Conservation (phyloP, 2,113 vertebrate genomes). For the Pipra filicauda region DNA sequence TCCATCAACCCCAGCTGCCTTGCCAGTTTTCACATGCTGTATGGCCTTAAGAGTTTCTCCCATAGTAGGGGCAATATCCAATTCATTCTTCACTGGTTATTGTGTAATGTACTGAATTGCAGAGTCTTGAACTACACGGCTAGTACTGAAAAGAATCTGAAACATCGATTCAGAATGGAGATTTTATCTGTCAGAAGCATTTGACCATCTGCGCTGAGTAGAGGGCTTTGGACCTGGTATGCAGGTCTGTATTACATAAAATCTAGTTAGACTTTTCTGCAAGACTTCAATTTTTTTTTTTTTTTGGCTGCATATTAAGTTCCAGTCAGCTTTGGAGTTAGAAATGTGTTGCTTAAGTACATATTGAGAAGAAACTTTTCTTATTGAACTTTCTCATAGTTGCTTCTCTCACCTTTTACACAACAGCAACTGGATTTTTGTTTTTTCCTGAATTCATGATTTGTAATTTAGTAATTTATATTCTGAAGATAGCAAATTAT, state of each 20-base stretch:
- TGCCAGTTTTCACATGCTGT: no score
- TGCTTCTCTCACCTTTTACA: neutral
- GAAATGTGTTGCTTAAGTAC: neutral
- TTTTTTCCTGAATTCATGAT: neutral
- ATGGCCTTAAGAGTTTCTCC: no score
- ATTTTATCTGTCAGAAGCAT: no score
- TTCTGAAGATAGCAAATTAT: neutral
- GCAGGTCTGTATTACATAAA: neutral
- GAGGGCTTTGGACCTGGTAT: no score
- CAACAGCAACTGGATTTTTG: neutral
- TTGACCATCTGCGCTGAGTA: no score
- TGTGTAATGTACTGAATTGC: no score
- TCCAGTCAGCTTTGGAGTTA: neutral
- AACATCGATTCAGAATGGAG: no score
- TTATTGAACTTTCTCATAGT: neutral
- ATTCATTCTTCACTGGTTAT: no score
- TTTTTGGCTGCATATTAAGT: neutral
- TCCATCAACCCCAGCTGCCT: no score
- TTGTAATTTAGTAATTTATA: neutral
- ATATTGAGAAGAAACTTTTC: neutral
- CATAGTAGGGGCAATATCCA: no score
- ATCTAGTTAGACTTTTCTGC: neutral
- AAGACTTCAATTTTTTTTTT: neutral
- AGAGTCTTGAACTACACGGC: no score
- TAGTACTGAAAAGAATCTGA: no score